These are phyloP conservation scores for Bombus superbus DNA, from an alignment of 1,140 invertebrate species.

Conservation along the genomic window DNA sequence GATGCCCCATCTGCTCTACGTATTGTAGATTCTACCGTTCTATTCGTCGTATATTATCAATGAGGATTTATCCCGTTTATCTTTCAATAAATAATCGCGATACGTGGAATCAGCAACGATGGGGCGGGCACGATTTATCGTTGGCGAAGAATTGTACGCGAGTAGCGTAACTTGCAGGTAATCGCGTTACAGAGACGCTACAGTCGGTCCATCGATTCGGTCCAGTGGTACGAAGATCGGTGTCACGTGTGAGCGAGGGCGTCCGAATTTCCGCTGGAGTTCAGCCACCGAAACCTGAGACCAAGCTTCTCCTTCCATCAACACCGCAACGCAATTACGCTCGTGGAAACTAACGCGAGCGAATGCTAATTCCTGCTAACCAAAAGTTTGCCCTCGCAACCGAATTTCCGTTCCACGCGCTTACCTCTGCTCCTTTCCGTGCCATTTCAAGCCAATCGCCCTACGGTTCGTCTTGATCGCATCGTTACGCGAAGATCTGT, in stretches of 20 bases:
- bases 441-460: too few relatives aligned
- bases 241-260: background rate
- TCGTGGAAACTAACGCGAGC: slow-evolving; percentile 16
- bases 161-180: background rate
- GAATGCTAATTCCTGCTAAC: slow-evolving; percentile 22
- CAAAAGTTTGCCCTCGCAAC: slow-evolving; percentile 6
- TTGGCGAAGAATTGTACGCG: background rate
- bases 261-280: background rate
- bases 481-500: too few relatives aligned
- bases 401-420: too few relatives aligned
- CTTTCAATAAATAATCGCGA: too few relatives aligned
- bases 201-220: background rate
- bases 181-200: background rate
- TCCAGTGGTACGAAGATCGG: background rate
- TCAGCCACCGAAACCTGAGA: background rate
- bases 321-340: background rate
- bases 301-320: background rate
- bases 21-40: too few relatives aligned
- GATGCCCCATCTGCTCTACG: too few relatives aligned
- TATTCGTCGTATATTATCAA: too few relatives aligned
- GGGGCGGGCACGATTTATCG: background rate
- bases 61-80: too few relatives aligned
- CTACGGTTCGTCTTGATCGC: too few relatives aligned
- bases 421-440: too few relatives aligned
- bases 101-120: background rate